phyloP scores from a whole-genome alignment of 2,888 invertebrate genomes.

The Altica lythri region DNA sequence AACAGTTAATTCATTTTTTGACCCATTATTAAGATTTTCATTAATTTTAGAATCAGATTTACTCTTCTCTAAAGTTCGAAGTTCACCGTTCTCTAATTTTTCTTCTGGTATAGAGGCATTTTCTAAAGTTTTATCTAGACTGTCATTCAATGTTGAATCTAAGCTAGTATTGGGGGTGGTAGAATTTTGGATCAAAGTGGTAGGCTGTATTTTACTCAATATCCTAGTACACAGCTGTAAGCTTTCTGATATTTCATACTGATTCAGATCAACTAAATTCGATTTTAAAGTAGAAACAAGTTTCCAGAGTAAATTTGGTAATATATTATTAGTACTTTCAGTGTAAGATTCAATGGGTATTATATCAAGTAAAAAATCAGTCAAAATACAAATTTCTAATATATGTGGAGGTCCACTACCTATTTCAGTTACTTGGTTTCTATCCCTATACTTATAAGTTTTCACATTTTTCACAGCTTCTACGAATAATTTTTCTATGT shows the following conservation, averaged over 20 bases:
- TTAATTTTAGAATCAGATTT: constrained; percentile 70
- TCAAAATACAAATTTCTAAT: constrained; percentile 72
- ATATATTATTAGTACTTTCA: constrained; percentile 76
- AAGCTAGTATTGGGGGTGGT: constrained; percentile 14
- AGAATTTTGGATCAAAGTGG: constrained; percentile 54
- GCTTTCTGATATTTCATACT: constrained; percentile 68
- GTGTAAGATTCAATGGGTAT: constrained; percentile 77
- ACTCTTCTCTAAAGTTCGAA: constrained; percentile 63
- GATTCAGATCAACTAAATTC: constrained; percentile 61
- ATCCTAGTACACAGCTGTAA: constrained; percentile 74
- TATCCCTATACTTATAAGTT: constrained; percentile 48
- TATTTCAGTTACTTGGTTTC: constrained; percentile 59
- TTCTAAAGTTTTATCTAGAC: constrained; percentile 35
- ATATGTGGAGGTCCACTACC: constrained; percentile 68
- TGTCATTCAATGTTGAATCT: constrained; percentile 20
- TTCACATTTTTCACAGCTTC: constrained; percentile 52
- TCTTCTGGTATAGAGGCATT: constrained; percentile 30
- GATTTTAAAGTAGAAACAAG: constrained; percentile 66
- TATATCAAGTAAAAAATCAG: constrained; percentile 76
- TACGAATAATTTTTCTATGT: constrained; percentile 69
- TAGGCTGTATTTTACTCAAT: constrained; percentile 74
- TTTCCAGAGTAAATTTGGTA: constrained; percentile 75
- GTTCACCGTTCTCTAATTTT: constrained; percentile 37
- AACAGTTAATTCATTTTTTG: constrained; percentile 55
- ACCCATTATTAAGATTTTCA: constrained; percentile 51